Evolutionary conservation across 1,140 invertebrate genomes (phyloP), one percentile per base, ranked within the genome.

Genomic region (Macrostomum lignano): DNA sequence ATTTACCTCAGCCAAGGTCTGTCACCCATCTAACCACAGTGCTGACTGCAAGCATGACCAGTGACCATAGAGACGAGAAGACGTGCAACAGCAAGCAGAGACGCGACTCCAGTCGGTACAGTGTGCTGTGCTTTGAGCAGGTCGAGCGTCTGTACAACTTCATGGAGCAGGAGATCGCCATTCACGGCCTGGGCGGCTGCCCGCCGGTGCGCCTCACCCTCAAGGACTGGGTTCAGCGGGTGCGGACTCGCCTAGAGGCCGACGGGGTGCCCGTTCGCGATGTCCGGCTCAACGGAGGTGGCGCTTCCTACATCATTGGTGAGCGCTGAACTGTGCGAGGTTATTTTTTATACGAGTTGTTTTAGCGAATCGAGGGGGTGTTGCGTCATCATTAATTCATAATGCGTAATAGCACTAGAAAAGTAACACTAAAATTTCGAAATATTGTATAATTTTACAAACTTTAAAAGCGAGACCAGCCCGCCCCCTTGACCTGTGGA

Each of bases 141-240:
- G 78, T 88, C 35, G 67, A 70, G 38, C 70, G 81, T 29, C 66
- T 94, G 35, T 74, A 84, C 56, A 70, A 81, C 46, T 79, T 94
- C 17, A 81, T 94, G 72, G 76, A 88, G 58, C 79, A 88, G 50
- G 70, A 73, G 33, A 74, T 96, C 32, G 68, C 74, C 47, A 84
- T 96, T 56, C 79, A 93, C 55, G 86, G 86, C 1, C 67, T 79
- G 25, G 86, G 86, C n/a, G 91, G 94, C 61, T 96, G 94, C 57
- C 82, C 88, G 35, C 93, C 84, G 1, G 60, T 96, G 37, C 77
- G 88, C 49, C 71, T 94, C 24, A 68, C 73, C 29, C 66, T 96
- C 36, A 69, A 78, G 43, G 78, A 91, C 55, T 67, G 94, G 41
- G 79, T 96, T 39, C 72, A 50, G 43, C 66, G 73, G 30, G 81